Evolutionary conservation across 2,888 invertebrate genomes (phyloP), one percentile per base, ranked within the genome.

Genomic region (Rhabditoides inermis): DNA sequence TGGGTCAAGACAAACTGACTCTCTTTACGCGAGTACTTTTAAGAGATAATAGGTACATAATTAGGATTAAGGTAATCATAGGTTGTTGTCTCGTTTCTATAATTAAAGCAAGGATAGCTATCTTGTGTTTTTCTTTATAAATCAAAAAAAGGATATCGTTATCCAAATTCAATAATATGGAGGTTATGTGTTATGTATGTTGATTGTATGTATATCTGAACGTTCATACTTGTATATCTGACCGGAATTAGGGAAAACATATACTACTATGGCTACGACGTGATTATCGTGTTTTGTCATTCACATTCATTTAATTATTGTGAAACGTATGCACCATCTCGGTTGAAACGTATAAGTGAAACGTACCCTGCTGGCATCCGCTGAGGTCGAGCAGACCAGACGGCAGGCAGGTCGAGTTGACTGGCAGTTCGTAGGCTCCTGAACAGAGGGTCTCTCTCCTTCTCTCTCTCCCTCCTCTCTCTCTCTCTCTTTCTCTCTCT

Each of bases 361-460:
- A n/a, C 18, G 45, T 27, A 42, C 45, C 49, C 20, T 30, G 42
- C 25, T 49, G 47, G 47, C 69, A 70, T 45, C 61, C 60, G 15
- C 63, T 61, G 30, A 68, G 55, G 53, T 70, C 64, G 41, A 70
- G 51, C 3, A 68, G 53, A 25, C 69, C 69, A 20, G 58, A 58
- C 6, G 69, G 69, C 10, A 68, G 53, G 40, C 69, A 68, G 3
- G 45, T 49, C 41, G 49, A 52, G 27, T 56, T 45, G 12, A 48
- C 27, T 36, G 55, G 53, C 23, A 48, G 49, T 27, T 64, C 57
- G 49, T 61, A 64, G 2, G 58, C 47, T 36, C 61, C 64, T 32
- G 10, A 32, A 15, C 35, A 32, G 35, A 32, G 10, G 35, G 35
- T 10, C 35, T 10, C 10, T 32, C n/a, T n/a, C n/a, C n/a, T n/a